These are phyloP conservation scores for Lordiphosa stackelbergi DNA, from an alignment of 1,140 invertebrate genomes.

Conservation along the genomic window DNA sequence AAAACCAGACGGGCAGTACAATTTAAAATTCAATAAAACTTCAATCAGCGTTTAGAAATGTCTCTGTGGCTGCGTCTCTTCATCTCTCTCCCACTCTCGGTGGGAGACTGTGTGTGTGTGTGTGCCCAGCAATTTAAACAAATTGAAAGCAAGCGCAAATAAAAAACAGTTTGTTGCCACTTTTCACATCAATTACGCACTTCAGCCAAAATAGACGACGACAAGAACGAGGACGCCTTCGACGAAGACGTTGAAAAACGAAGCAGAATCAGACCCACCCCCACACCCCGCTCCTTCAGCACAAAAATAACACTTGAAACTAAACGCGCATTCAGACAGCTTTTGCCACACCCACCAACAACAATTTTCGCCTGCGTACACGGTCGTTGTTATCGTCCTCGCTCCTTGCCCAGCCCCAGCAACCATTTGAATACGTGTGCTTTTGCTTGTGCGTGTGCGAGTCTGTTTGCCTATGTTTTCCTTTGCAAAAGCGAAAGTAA, in stretches of 20 bases:
- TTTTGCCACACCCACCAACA: conserved; percentile 59
- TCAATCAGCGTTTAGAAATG: conserved; percentile 68
- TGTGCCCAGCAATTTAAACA: conserved; percentile 74
- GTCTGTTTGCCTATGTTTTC: conserved; percentile 65
- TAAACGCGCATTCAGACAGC: conserved; percentile 68
- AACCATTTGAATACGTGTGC: conserved; percentile 65
- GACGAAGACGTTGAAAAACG: conserved; percentile 31
- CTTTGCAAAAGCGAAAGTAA: conserved; percentile 73
- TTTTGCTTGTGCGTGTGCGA: conserved; percentile 9
- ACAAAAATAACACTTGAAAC: conserved; percentile 74
- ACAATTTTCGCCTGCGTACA: conserved; percentile 73
- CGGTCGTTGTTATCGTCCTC: conserved; percentile 42
- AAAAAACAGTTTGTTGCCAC: conserved; percentile 76
- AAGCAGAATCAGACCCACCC: conserved; percentile 19
- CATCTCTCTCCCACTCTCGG: too few species aligned
- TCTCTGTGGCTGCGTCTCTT: conserved; percentile 18
- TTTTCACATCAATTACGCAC: conserved; percentile 76
- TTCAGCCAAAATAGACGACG: conserved; percentile 71
- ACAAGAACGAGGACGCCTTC: conserved; percentile 17
- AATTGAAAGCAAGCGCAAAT: conserved; percentile 76
- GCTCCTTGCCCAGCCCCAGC: conserved; percentile 28
- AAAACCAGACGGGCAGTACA: conserved; percentile 42
- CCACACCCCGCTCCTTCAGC: conserved; percentile 35
- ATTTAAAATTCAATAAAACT: conserved; percentile 76
- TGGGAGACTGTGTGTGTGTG: conserved; percentile 7